These are phyloP conservation scores for Platichthys stellatus DNA, from an alignment of 2,113 vertebrate species.

Conservation along the genomic window DNA sequence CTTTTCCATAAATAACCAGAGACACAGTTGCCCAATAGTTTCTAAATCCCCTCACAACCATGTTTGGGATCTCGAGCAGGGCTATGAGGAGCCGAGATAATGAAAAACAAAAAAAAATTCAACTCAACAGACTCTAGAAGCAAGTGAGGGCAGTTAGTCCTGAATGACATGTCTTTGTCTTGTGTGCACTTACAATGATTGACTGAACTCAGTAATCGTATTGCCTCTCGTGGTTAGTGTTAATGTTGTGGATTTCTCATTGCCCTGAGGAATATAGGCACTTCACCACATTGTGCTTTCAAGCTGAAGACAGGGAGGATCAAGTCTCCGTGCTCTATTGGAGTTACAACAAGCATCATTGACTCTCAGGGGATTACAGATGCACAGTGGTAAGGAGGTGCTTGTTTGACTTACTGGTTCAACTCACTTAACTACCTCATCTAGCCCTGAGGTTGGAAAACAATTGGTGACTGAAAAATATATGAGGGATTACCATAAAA, in stretches of 20 bases:
- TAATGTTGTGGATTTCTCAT: slow-evolving; percentile 26
- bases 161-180: slow-evolving; percentile 38
- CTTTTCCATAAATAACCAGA: slow-evolving; percentile 42
- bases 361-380: slow-evolving; percentile 24
- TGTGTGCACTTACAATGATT: slow-evolving; percentile 10
- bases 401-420: background rate
- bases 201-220: slow-evolving; percentile 13
- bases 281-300: slow-evolving; percentile 2
- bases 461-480: too few relatives aligned
- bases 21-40: slow-evolving; percentile 22
- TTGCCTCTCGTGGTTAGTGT: slow-evolving; percentile 4
- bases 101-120: slow-evolving; percentile 11
- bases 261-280: slow-evolving; percentile 18
- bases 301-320: slow-evolving; percentile 15
- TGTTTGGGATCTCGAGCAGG: slow-evolving; percentile 18
- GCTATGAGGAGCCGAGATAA: slow-evolving; percentile 6
- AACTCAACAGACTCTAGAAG: slow-evolving; percentile 10
- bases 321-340: slow-evolving; percentile 11
- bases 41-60: slow-evolving; percentile 20
- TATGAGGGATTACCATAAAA: too few relatives aligned
- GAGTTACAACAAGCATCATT: slow-evolving; percentile 3
- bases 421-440: background rate
- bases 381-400: background rate
- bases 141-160: background rate
- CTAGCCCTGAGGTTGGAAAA: background rate